Base-by-base conservation (phyloP, 2,888 invertebrate species). In the Tetramorium bicarinatum region DNA sequence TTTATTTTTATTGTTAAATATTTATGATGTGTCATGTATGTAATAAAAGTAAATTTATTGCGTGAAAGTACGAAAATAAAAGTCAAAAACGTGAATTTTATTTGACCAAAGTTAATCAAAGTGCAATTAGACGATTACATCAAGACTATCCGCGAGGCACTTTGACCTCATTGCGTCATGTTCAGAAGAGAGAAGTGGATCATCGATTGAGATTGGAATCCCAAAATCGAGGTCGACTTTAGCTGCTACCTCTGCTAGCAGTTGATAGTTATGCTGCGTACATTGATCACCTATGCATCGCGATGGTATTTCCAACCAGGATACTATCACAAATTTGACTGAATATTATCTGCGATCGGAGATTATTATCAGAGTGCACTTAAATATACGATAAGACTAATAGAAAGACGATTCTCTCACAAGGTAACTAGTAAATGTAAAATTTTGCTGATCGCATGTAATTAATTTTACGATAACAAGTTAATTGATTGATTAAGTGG, bases 161-260 rank as follows among this genome's bases (percentile, higher is more conserved):
- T 77, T 54, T 18, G 41, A 44, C n/a, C 67, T n/a, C 41, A 29
- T 44, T 41, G 41, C 41, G 54, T 7, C 41, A 66, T 44, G 79
- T 81, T 77, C 61, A 41, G 62, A 72, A 75, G 67, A 61, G 83
- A 81, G 76, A 90, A 90, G 82, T 87, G 85, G 91, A 88, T 86
- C 90, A 88, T 90, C 88, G 89, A 89, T 90, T 54, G 81, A 82
- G 88, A 91, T 91, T 90, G 89, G 88, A 87, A 89, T 87, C 81
- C 85, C 56, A 85, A 90, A 90, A 88, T 90, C 72, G 89, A 29
- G 87, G 90, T 85, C 86, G 79, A 59, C 83, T 82, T 75, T 72
- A 72, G 38, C 44, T 75, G 87, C 83, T 86, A 84, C n/a, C 54
- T 72, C 64, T 38, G 44, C 18, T 64, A 54, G 41, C 54, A 72